Base-by-base conservation (phyloP, 2,797 vertebrate genomes). In the Lutjanus campechanus region DNA sequence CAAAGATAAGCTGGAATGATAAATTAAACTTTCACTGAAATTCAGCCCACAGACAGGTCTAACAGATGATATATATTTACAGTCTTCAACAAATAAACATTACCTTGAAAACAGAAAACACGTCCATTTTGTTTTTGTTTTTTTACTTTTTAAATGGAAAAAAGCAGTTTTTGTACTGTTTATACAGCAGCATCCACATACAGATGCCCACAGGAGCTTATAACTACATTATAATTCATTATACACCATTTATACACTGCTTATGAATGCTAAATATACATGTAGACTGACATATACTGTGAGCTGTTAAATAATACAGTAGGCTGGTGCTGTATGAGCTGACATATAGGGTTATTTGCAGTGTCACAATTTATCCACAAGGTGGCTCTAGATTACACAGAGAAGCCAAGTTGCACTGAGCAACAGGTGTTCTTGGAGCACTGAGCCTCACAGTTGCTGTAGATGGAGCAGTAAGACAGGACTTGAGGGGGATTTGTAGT, bases 281-380 rank as follows among this genome's bases (percentile, higher is more conserved):
- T 22, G 11, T 69, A 15, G 43, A 58, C 29, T 29, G 56, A 47
- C 40, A 17, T 7, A 10, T 12, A 25, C 36, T 16, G 25, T 22
- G 0, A 25, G 4, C 22, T 36, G 40, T 6, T 59, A 2, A 19
- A 60, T n/a, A 22, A 8, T 11, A 9, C 2, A 6, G n/a, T 43
- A 69, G 10, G 10, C 13, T 36, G 20, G 46, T 16, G 25, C 25
- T 25, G 13, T 3, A n/a, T 22, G 50, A 56, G 11, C n/a, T 25
- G 11, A 69, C 3, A 4, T 9, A 1, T n/a, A 3, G 53, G 25
- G 3, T 0, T 62, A 5, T 10, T 51, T 73, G 71, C 47, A 84
- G 11, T 79, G 58, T 17, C 64, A 63, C 6, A 77, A 19, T 72
- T 65, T 43, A 5, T 1, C 77, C 82, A 85, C 56, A 17, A 2